These are phyloP conservation scores for Megalopta genalis DNA, from an alignment of 1,140 invertebrate species.

Conservation along the genomic window DNA sequence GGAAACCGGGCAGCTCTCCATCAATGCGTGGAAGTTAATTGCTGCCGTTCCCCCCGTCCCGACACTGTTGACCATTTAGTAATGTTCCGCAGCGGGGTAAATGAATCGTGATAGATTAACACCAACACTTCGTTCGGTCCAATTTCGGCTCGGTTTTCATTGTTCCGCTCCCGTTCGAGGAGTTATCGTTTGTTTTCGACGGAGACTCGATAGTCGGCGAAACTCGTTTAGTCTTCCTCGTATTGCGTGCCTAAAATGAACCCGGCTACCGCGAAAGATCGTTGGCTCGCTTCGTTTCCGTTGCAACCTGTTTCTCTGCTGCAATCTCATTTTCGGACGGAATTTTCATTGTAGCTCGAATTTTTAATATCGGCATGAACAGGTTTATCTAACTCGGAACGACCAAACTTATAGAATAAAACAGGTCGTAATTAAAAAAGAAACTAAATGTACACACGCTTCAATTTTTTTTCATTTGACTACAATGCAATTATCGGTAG, in stretches of 20 bases:
- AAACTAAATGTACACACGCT: too few relatives aligned
- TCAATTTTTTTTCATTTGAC: too few relatives aligned
- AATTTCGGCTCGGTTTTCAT: conserved; percentile 18
- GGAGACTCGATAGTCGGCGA: not conserved
- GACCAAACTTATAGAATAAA: too few relatives aligned
- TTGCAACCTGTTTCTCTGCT: not conserved
- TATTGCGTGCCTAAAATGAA: not conserved
- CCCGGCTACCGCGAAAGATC: not conserved
- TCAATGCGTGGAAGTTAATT: conserved; percentile 33
- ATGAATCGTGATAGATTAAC: conserved; percentile 43
- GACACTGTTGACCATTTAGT: conserved; percentile 17
- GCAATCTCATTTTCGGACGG: not conserved
- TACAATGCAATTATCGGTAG: too few relatives aligned
- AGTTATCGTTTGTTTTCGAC: conserved; percentile 20
- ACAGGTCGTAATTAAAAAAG: too few relatives aligned
- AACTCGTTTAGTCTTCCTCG: not conserved
- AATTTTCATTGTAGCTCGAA: too few relatives aligned
- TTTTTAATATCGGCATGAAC: too few relatives aligned
- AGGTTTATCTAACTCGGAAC: too few relatives aligned
- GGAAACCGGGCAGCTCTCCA: not conserved
- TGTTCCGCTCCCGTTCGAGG: not conserved
- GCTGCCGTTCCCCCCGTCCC: not conserved
- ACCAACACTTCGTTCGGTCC: conserved; percentile 33
- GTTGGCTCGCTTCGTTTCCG: not conserved
- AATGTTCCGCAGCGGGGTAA: conserved; percentile 31